A percentile compares a stretch with the other conserved stretches of the same genome.
Conservation (phyloP, 2,888 invertebrate genomes). For the Desoria tigrina region DNA sequence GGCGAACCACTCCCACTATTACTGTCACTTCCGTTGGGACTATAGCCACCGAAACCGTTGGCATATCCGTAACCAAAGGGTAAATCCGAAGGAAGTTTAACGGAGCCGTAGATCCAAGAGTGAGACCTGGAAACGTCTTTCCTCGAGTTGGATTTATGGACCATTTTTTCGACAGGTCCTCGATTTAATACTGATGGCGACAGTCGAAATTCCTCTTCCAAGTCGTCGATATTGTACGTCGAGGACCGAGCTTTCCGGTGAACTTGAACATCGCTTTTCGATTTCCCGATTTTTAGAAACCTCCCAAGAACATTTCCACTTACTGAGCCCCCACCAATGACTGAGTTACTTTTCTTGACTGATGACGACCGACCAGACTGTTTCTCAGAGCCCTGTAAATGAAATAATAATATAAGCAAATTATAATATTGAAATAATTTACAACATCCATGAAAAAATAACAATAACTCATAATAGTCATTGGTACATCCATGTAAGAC, state of each 20-base stretch:
- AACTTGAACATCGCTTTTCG: slow-evolving; percentile 50
- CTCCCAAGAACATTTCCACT: slow-evolving; percentile 46
- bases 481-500: neutral
- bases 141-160: slow-evolving; percentile 42
- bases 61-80: slow-evolving; percentile 48
- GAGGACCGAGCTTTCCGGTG: slow-evolving; percentile 15
- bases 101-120: slow-evolving; percentile 52
- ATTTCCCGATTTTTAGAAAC: slow-evolving; percentile 52
- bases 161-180: slow-evolving; percentile 51
- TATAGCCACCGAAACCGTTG: slow-evolving; percentile 1
- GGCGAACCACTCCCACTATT: slow-evolving; percentile 12
- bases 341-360: slow-evolving; percentile 22
- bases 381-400: slow-evolving; percentile 11
- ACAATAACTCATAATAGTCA: neutral
- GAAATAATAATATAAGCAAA: neutral
- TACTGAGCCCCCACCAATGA: neutral
- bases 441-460: neutral
- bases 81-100: slow-evolving; percentile 47
- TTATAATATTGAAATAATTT: neutral
- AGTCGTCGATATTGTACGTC: neutral
- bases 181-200: slow-evolving; percentile 34
- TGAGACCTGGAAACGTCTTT: slow-evolving; percentile 51
- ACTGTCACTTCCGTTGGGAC: slow-evolving; percentile 23
- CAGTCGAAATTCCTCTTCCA: slow-evolving; percentile 51
- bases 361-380: neutral